Conservation (phyloP, 2,797 vertebrate genomes). For the Bucorvus abyssinicus region DNA sequence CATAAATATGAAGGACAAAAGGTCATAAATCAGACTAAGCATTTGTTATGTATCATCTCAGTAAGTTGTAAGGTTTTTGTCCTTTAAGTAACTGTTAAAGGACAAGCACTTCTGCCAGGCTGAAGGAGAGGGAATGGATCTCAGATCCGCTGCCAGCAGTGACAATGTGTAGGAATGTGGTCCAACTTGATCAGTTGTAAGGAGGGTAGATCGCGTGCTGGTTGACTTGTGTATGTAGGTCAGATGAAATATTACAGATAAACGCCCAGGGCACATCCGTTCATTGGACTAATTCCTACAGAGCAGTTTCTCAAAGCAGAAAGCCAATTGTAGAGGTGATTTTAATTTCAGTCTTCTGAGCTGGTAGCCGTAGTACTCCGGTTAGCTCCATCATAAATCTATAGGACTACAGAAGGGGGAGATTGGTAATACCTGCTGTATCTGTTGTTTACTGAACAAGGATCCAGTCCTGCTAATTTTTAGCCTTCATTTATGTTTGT, state of each 20-base stretch:
- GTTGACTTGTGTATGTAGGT: not conserved
- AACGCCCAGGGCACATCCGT: not conserved
- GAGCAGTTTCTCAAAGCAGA: not conserved
- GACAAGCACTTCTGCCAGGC: not conserved
- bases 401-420: not conserved
- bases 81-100: not conserved
- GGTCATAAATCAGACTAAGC: not conserved
- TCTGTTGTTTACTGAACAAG: not conserved
- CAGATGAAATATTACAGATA: conserved; percentile 7
- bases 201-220: not conserved
- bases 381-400: not conserved
- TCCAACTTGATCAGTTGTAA: not conserved
- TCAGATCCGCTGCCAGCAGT: not conserved
- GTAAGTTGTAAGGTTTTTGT: not conserved
- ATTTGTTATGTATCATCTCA: not conserved
- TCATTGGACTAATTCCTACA: not conserved
- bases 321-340: not conserved
- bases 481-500: not conserved
- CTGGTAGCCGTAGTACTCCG: not conserved
- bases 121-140: not conserved
- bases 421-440: not conserved
- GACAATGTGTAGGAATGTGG: not conserved
- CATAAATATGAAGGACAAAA: not conserved
- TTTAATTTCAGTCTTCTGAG: not conserved
- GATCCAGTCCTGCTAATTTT: not conserved